Base-by-base conservation (phyloP, 1,140 invertebrate genomes). In the Hylyphantes graminicola region DNA sequence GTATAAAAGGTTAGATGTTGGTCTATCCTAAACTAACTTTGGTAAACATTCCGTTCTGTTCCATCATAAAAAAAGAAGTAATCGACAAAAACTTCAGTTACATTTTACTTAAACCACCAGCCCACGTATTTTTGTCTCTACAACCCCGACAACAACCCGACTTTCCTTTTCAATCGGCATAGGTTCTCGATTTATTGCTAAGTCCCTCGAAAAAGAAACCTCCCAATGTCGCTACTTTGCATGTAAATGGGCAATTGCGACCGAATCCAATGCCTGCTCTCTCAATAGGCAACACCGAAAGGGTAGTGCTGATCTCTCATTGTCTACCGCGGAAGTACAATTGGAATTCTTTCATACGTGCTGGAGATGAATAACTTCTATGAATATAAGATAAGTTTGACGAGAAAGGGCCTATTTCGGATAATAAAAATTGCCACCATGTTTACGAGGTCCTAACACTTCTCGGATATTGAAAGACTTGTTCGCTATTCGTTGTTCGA, bases 161-260 rank as follows among this genome's bases (percentile, higher is more conserved):
- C 35, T 35, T 35, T 35, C 35, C 35, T 35, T 35, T 35, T 35
- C 35, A 35, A 35, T 35, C 35, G 35, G 35, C 35, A 35, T 35
- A 35, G 35, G 1, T 35, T 35, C 35, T 35, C 35, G 35, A 35
- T 35, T 35, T 35, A 35, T 35, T 35, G 35, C 35, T 72, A 13
- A 7, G 51, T 15, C n/a, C 64, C 12, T n/a, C 11, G 35, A n/a
- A 64, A 76, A 64, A 76, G 74, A 50, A 63, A n/a, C 59, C n/a
- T 48, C 59, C 57, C 17, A 76, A 15, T 48, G 21, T 13, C 15
- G 15, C 53, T 67, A 78, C 76, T 78, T 78, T 78, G 64, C 76
- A 78, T 78, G 76, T 64, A 78, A 78, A 78, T 78, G 63, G 48
- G 61, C 76, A 67, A 67, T 78, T 78, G 61, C 17, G 57, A 76